phyloP scores from a whole-genome alignment of 1,140 invertebrate genomes.

The Papilio dardanus region DNA sequence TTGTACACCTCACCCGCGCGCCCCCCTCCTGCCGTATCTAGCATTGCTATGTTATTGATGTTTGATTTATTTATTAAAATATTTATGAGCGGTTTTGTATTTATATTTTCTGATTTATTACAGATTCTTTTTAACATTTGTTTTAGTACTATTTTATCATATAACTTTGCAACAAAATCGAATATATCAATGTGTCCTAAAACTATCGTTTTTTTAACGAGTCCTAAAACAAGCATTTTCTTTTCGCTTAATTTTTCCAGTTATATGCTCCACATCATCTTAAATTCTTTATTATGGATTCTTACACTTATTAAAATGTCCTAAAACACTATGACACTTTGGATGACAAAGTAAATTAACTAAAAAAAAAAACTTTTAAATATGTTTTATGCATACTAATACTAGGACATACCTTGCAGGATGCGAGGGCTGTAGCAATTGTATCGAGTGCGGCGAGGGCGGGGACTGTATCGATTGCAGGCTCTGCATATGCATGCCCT shows the following conservation, averaged over 20 bases:
- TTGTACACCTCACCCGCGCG: neutral
- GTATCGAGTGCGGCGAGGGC: neutral
- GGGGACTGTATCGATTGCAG: neutral
- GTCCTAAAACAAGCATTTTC: too few species aligned
- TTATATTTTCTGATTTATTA: neutral
- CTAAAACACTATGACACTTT: too few species aligned
- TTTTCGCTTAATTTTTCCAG: too few species aligned
- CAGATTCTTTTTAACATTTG: neutral
- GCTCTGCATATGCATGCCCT: neutral
- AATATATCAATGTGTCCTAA: too few species aligned
- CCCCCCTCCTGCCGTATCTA: neutral
- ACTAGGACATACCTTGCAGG: constrained; percentile 49
- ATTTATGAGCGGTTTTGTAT: neutral
- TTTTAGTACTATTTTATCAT: neutral
- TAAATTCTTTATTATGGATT: too few species aligned
- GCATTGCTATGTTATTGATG: neutral
- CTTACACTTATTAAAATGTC: too few species aligned
- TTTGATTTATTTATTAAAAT: neutral
- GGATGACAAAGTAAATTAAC: too few species aligned
- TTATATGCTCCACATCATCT: too few species aligned
- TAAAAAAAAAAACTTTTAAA: too few species aligned
- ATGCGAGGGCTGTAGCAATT: constrained; percentile 53
- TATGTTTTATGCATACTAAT: neutral
- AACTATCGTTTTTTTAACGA: too few species aligned
- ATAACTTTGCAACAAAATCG: too few species aligned